phyloP scores from a whole-genome alignment of 2,797 vertebrate genomes.

The Lepilemur septentrionalis region DNA sequence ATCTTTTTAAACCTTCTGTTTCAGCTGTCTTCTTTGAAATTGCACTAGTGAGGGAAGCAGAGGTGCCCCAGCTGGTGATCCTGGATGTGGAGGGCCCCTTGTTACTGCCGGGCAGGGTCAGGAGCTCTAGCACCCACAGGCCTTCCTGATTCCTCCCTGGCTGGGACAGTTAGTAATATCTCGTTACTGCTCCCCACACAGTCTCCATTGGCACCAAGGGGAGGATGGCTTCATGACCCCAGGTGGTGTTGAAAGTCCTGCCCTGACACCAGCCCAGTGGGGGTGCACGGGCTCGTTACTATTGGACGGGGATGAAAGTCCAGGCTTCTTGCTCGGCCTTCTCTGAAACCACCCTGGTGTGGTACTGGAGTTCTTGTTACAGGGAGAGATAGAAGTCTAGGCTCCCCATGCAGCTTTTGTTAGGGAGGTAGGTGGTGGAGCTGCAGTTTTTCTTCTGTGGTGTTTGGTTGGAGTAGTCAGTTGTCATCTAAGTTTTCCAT shows the following conservation, averaged over 20 bases:
- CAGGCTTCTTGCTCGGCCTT: neutral
- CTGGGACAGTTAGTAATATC: neutral
- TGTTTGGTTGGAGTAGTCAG: neutral
- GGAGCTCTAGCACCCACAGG: too few relatives aligned
- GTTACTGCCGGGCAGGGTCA: too few relatives aligned
- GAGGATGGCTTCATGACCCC: neutral
- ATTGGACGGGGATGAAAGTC: neutral
- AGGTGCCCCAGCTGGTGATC: accelerated
- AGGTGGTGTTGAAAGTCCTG: neutral
- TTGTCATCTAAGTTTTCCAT: too few relatives aligned
- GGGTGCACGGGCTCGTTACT: neutral
- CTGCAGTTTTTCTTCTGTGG: neutral
- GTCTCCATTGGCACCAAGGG: neutral
- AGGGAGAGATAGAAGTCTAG: neutral
- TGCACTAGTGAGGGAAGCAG: too few relatives aligned
- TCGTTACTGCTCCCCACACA: too few relatives aligned
- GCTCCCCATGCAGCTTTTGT: accelerated
- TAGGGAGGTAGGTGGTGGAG: accelerated
- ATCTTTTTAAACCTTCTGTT: neutral
- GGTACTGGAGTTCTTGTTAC: neutral
- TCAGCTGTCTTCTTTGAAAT: neutral
- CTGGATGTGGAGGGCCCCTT: neutral
- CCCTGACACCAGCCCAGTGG: neutral
- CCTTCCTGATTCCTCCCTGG: accelerated
- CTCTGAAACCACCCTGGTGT: neutral